Evolutionary conservation across 2,888 invertebrate species (phyloP).

Genomic region (Lordiphosa fenestrarum): DNA sequence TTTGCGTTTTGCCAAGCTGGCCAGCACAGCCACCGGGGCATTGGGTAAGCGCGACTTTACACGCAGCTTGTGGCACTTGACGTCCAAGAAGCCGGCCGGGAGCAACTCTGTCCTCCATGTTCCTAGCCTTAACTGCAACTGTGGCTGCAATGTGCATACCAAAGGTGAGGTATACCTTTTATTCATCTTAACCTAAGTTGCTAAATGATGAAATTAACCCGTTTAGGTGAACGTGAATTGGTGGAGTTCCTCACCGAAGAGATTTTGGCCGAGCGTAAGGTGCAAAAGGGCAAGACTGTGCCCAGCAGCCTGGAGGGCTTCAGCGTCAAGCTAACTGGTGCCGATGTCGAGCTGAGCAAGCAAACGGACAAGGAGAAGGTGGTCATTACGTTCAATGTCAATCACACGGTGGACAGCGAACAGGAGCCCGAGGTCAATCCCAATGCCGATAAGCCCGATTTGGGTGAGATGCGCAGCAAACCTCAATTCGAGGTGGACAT

Average conservation of each 20-base stretch:
- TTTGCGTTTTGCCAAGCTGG: slow-evolving; percentile 81
- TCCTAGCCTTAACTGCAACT: slow-evolving; percentile 85
- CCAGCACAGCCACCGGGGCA: slow-evolving; percentile 56
- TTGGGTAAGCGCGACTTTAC: slow-evolving; percentile 84
- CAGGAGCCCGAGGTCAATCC: slow-evolving; percentile 85
- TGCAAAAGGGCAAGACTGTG: slow-evolving; percentile 87
- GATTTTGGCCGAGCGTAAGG: slow-evolving; percentile 93
- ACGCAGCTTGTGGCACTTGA: slow-evolving; percentile 88
- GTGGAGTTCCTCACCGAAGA: slow-evolving; percentile 96
- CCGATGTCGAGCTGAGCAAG: slow-evolving; percentile 92
- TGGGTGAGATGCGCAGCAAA: slow-evolving; percentile 92
- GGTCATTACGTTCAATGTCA: slow-evolving; percentile 92
- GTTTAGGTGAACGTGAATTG: slow-evolving; percentile 90
- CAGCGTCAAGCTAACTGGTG: slow-evolving; percentile 87
- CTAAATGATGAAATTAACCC: slow-evolving; percentile 19
- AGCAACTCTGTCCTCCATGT: slow-evolving; percentile 79
- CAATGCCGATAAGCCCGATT: slow-evolving; percentile 85
- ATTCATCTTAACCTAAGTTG: slow-evolving; percentile 74
- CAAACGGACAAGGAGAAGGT: slow-evolving; percentile 86
- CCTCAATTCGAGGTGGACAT: slow-evolving; percentile 96
- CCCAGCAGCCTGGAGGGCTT: slow-evolving; percentile 92
- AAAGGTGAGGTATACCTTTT: slow-evolving; percentile 83
- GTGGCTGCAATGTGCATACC: slow-evolving; percentile 88
- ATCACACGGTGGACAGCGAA: slow-evolving; percentile 95
- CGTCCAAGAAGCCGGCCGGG: slow-evolving; percentile 76